Conservation (phyloP, 35 echinoderm and acorn worm species). For the Heliocidaris tuberculata region DNA sequence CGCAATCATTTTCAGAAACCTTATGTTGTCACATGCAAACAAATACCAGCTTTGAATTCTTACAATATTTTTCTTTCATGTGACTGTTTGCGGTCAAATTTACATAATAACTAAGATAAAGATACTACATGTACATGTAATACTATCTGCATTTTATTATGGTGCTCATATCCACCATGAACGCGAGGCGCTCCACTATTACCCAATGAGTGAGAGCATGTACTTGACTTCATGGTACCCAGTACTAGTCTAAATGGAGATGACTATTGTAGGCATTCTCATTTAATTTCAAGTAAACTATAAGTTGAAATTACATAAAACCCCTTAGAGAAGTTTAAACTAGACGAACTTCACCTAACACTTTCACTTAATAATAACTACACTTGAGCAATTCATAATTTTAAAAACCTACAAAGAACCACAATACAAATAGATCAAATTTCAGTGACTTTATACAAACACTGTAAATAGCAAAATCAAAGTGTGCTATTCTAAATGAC, state of each 20-base stretch:
- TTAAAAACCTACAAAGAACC: neutral
- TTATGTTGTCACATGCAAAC: neutral
- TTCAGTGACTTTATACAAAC: neutral
- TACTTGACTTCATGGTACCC: no score
- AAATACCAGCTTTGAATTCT: neutral
- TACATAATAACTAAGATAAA: no score
- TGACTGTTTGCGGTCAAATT: no score
- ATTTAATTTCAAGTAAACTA: no score
- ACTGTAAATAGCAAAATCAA: neutral
- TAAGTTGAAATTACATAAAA: no score
- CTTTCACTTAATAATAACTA: neutral
- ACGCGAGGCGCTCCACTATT: neutral
- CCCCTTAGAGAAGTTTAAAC: no score
- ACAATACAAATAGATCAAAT: neutral
- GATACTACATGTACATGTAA: no score
- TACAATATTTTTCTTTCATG: neutral
- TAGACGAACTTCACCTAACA: no score
- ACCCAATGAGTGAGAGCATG: neutral
- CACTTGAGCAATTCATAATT: neutral
- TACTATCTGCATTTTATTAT: neutral
- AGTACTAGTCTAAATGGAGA: neutral
- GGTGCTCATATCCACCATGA: neutral
- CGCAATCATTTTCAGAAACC: neutral
- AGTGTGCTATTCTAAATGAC: neutral
- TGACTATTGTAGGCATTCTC: no score